Percentiles rank a stretch among this genome's conserved stretches.
Conservation (phyloP, 2,797 vertebrate genomes). For the Atherinosoma microstoma region DNA sequence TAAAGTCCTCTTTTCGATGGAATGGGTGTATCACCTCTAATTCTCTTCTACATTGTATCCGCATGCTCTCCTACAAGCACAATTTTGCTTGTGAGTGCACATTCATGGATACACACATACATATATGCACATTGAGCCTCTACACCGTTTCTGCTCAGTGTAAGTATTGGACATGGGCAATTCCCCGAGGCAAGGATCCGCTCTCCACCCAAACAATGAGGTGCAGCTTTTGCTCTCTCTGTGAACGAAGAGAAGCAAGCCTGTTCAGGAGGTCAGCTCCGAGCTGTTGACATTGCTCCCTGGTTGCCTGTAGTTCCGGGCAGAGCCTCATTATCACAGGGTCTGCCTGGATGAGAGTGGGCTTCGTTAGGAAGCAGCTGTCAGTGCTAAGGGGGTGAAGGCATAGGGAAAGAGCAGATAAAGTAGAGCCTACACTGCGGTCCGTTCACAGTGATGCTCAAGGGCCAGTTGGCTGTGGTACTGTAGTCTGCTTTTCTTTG, state of each 20-base stretch:
- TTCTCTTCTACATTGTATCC: conserved; percentile 51
- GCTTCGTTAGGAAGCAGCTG: conserved; percentile 85
- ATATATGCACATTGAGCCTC: conserved; percentile 64
- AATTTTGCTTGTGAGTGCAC: conserved; percentile 26
- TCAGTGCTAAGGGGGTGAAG: conserved; percentile 79
- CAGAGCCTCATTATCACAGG: conserved; percentile 84
- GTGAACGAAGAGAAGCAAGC: conserved; percentile 74
- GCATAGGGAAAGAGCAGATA: conserved; percentile 72
- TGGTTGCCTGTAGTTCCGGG: conserved; percentile 80
- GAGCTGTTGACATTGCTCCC: conserved; percentile 84
- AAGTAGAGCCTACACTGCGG: conserved; percentile 68
- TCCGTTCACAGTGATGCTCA: conserved; percentile 70
- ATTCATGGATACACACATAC: conserved; percentile 67
- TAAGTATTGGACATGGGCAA: conserved; percentile 73
- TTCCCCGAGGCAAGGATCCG: conserved; percentile 75
- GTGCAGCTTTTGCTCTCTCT: conserved; percentile 74
- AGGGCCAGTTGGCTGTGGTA: conserved; percentile 72
- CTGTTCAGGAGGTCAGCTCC: conserved; percentile 82
- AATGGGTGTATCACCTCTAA: conserved; percentile 60
- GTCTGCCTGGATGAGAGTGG: conserved; percentile 80
- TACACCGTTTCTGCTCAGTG: conserved; percentile 58
- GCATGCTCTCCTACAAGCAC: conserved; percentile 2
- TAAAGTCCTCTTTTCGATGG: conserved; percentile 46
- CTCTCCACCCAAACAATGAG: conserved; percentile 80
- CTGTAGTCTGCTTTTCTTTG: conserved; percentile 43